Evolutionary conservation across 2,888 invertebrate species (phyloP).

Genomic region (Polyommatus icarus): DNA sequence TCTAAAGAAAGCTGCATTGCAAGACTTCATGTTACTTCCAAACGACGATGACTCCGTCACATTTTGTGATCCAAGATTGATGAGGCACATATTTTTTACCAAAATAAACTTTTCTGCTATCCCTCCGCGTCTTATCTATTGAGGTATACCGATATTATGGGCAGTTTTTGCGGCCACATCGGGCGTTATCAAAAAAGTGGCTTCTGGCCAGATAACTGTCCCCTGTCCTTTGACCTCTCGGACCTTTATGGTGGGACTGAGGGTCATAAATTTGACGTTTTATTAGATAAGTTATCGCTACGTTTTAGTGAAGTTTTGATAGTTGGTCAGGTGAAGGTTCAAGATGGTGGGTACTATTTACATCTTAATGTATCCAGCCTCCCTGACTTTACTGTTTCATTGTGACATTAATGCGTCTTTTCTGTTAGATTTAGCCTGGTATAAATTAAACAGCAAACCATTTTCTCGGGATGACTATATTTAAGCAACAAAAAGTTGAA

Average conservation of each 20-base stretch:
- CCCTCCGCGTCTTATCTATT: constrained; percentile 60
- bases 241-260: constrained; percentile 16
- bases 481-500: too few relatives aligned
- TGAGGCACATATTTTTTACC: not conserved
- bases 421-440: too few relatives aligned
- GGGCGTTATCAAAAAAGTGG: constrained; percentile 40
- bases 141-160: constrained; percentile 64
- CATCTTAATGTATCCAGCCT: too few relatives aligned
- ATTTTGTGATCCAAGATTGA: not conserved
- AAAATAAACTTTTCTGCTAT: constrained; percentile 45
- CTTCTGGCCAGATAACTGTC: constrained; percentile 6
- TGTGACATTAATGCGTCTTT: too few relatives aligned
- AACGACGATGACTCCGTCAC: too few relatives aligned
- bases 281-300: constrained; percentile 11
- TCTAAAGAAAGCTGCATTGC: too few relatives aligned
- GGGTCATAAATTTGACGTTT: constrained; percentile 28
- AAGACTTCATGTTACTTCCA: too few relatives aligned
- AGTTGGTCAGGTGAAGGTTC: not conserved
- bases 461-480: too few relatives aligned
- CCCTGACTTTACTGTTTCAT: too few relatives aligned
- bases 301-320: not conserved
- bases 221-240: constrained; percentile 12
- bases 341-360: not conserved
- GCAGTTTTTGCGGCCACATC: constrained; percentile 56
- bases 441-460: too few relatives aligned